phyloP scores from a whole-genome alignment of 2,113 vertebrate genomes.

The Guaruba guarouba region DNA sequence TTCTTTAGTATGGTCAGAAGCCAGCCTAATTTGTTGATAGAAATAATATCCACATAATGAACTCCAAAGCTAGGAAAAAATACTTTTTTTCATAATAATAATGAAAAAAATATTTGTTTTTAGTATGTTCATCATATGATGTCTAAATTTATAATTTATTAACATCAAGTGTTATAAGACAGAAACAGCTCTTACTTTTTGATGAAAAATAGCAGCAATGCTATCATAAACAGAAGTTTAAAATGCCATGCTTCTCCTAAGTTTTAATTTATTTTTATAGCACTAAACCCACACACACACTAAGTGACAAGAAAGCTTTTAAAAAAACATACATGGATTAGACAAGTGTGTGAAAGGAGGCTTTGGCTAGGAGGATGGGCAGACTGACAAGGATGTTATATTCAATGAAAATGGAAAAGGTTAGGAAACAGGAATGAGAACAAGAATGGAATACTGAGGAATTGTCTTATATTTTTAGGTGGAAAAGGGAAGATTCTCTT shows the following conservation, averaged over 20 bases:
- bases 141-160: background rate
- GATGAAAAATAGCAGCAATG: background rate
- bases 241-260: background rate
- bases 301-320: background rate
- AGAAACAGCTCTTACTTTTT: background rate
- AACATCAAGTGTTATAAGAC: background rate
- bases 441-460: background rate
- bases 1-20: background rate
- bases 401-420: background rate
- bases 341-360: background rate
- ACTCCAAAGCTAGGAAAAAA: background rate
- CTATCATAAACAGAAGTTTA: background rate
- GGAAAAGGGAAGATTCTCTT: background rate
- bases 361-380: background rate
- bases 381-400: background rate
- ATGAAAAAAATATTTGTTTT: background rate
- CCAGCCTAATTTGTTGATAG: background rate
- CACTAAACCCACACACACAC: background rate
- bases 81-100: background rate
- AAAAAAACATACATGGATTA: background rate
- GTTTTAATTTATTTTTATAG: background rate
- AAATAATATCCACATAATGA: background rate
- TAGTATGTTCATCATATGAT: background rate
- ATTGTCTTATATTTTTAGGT: background rate
- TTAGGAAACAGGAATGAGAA: background rate